Evolutionary conservation across 2,113 vertebrate species (phyloP).

Genomic region (Heteronetta atricapilla): DNA sequence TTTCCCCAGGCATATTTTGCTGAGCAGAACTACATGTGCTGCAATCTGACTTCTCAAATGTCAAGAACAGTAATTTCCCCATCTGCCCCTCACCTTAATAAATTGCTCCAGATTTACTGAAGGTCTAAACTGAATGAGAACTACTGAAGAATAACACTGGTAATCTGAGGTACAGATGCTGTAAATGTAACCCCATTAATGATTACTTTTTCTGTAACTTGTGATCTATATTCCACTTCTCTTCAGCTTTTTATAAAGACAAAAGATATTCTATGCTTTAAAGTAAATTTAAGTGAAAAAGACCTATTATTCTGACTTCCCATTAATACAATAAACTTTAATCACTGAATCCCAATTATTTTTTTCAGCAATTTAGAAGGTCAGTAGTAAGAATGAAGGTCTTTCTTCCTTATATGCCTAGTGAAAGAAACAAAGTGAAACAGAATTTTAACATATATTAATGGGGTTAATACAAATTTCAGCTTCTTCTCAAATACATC

Average conservation of each 20-base stretch:
- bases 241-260: background rate
- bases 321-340: background rate
- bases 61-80: background rate
- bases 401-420: background rate
- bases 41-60: background rate
- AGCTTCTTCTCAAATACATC: background rate
- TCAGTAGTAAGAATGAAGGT: background rate
- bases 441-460: background rate
- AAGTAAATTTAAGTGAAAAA: background rate
- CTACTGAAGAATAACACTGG: background rate
- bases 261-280: background rate
- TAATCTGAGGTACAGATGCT: background rate
- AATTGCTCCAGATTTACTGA: background rate
- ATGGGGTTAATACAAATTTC: background rate
- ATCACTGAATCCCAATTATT: background rate
- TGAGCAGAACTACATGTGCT: background rate
- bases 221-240: background rate
- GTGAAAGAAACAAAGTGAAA: background rate
- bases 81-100: background rate
- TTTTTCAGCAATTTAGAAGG: background rate
- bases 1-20: background rate
- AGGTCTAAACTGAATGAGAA: background rate
- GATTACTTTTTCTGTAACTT: background rate
- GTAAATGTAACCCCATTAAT: background rate
- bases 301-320: background rate